Evolutionary conservation across 1,140 invertebrate genomes (phyloP), one percentile per base, ranked within the genome.

Genomic region (Cydia fagiglandana): DNA sequence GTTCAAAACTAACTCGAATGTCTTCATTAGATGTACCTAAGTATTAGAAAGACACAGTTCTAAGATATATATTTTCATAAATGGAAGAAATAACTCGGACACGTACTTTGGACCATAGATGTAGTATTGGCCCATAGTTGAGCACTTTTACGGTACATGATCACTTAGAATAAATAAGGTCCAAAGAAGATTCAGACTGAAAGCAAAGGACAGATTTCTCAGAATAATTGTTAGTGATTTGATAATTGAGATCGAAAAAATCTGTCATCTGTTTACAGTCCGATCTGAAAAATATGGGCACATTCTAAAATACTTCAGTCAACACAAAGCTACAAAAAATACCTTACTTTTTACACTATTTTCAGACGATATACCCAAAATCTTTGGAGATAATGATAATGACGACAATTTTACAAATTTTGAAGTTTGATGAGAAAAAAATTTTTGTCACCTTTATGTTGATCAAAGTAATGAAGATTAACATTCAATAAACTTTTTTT

Each of bases 311-410:
- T 56, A 64, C 79, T 50, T 66, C 81, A 82, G 86, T 84, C 80
- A 47, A 81, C 77, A 78, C 64, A 56, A 81, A 75, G 64, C 73
- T 79, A 81, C 88, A 90, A 88, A 89, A 84, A 10, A 38, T 38
- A 34, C 34, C 1, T 41, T 41, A 41, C 38, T 10, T 41, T 41
- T 41, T 10, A 41, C 7, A 41, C 38, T 10, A 41, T 41, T 41
- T 41, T 9, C 10, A 41, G 38, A 41, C 38, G 38, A 41, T 10
- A 41, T 41, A 41, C 9, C 38, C 38, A 0, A 41, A 41, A 41
- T 41, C 1, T 41, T 41, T 41, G 2, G 38, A 41, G 2, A 10
- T 10, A 47, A 47, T 47, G 4, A 47, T 47, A 47, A 47, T 47
- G 45, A 47, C 45, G 13, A 45, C 12, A 12, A 45, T 13, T 13